Conservation (phyloP, 2,797 vertebrate genomes). For the Lepilemur septentrionalis region DNA sequence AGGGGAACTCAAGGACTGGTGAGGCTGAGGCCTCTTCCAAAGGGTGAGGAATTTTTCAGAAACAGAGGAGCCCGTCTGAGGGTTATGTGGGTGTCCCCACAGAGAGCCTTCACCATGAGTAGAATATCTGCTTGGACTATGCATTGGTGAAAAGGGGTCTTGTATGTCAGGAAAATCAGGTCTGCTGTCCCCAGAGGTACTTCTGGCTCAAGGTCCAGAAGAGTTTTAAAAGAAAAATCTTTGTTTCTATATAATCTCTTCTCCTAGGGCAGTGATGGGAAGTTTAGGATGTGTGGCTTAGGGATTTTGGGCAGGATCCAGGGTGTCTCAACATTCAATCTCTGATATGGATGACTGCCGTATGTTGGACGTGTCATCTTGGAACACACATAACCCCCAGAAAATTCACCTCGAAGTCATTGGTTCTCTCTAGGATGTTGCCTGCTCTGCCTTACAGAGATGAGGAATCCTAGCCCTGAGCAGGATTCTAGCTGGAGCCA, state of each 20-base stretch:
- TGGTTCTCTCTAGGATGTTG: conserved; percentile 52
- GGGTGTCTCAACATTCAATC: background rate
- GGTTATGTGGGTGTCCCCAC: background rate
- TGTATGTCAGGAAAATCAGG: background rate
- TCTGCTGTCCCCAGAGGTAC: background rate
- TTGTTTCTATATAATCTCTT: background rate
- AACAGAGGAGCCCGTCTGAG: background rate
- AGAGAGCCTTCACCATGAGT: background rate
- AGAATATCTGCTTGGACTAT: background rate
- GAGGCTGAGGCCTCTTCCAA: background rate
- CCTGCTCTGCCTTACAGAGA: conserved; percentile 52
- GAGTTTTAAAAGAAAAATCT: background rate
- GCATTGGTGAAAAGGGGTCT: background rate
- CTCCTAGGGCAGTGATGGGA: background rate
- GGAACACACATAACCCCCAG: conserved; percentile 58
- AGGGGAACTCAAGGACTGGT: background rate
- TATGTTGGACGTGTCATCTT: background rate
- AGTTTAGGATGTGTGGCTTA: background rate
- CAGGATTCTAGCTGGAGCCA: background rate
- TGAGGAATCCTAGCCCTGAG: background rate
- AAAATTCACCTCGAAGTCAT: conserved; percentile 48
- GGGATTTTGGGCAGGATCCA: background rate
- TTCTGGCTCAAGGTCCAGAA: background rate
- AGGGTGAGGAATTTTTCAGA: conserved; percentile 38
- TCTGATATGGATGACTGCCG: background rate